Evolutionary conservation across 2,888 invertebrate species (phyloP), one percentile per base, ranked within the genome.

Genomic region (Limulus polyphemus): DNA sequence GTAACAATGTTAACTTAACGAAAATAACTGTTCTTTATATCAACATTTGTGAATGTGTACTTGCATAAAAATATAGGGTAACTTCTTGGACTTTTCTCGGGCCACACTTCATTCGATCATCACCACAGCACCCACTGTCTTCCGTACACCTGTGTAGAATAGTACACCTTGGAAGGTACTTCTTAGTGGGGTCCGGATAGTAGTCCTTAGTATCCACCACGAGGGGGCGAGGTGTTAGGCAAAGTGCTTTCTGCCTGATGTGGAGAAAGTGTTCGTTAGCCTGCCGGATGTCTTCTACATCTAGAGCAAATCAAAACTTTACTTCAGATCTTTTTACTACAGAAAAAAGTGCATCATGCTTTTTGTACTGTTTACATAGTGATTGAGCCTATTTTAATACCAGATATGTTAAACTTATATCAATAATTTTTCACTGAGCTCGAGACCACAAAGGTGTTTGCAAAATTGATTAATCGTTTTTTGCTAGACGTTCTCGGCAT

Each of bases 111-210:
- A 63, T 61, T 1, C 57, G 63, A n/a, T 67, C 64, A 50, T 48
- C 52, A n/a, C 60, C 62, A 75, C 94, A 94, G 78, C 93, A 94
- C 60, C 92, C 92, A 17, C 88, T 84, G 77, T 90, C 89, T 70
- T 89, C 88, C 12, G 86, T 84, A 76, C 94, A 94, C 67, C 89
- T 83, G 75, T 92, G 87, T 59, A 94, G 79, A 59, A 88, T 83
- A 14, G 90, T 90, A 74, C 91, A 92, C 58, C 87, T 85, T 1
- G 94, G 93, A 72, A 85, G 80, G 78, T 90, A 92, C 17, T 83
- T 81, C 69, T 85, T 87, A 65, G 84, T 82, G 2, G 84, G 81
- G 64, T 84, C 83, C 0, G 86, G 85, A 65, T 86, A 85, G 47
- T 84, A 79, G 59, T 85, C 84, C 32, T 71, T 71, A 14, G 91